A percentile compares a stretch with the other conserved stretches of the same genome.
These are phyloP conservation scores for Arion vulgaris DNA, from an alignment of 1,140 invertebrate genomes.

Conservation along the genomic window DNA sequence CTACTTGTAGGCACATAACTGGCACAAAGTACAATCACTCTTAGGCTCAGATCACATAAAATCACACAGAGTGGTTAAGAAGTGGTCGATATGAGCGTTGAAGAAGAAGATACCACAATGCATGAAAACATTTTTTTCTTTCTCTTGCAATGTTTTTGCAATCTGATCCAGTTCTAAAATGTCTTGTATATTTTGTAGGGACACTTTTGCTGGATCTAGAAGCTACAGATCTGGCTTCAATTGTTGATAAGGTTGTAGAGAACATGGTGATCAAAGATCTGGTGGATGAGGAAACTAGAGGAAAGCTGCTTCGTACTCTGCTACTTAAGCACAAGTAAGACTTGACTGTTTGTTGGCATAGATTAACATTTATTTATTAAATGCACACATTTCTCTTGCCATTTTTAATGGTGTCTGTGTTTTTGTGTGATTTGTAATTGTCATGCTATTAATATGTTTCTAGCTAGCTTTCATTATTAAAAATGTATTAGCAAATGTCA, in stretches of 20 bases:
- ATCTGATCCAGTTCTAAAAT: no score
- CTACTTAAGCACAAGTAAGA: slow-evolving; percentile 82
- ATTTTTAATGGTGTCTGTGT: background rate
- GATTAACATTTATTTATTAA: background rate
- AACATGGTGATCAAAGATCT: slow-evolving; percentile 90
- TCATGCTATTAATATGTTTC: background rate
- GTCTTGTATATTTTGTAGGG: slow-evolving; percentile 71
- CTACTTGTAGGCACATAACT: no score
- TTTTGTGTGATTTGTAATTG: background rate
- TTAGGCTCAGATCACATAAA: no score
- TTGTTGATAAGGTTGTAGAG: slow-evolving; percentile 89
- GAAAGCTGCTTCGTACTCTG: slow-evolving; percentile 86
- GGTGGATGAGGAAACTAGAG: slow-evolving; percentile 83
- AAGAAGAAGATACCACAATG: no score
- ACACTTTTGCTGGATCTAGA: slow-evolving; percentile 91
- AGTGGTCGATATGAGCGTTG: no score
- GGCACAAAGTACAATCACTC: no score
- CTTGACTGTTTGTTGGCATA: slow-evolving; percentile 17
- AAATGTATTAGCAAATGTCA: no score
- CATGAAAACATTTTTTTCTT: no score
- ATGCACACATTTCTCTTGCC: background rate
- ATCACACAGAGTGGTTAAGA: no score
- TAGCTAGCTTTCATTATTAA: no score
- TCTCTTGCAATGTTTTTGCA: no score
- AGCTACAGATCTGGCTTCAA: slow-evolving; percentile 87